Evolutionary conservation across 2,797 vertebrate species (phyloP).

Genomic region (Coregonus suidteri): DNA sequence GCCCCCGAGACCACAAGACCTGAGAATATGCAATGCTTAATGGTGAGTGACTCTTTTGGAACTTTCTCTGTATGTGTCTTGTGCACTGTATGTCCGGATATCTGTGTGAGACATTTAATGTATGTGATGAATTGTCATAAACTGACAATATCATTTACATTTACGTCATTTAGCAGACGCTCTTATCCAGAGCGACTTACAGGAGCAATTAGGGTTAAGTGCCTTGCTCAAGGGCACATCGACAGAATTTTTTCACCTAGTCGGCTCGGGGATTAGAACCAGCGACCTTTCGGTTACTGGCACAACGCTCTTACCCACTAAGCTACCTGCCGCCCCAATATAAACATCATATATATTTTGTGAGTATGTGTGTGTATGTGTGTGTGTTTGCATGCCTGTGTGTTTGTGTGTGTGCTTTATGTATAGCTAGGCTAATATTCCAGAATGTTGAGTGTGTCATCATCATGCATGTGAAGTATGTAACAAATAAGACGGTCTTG

Average conservation of each 20-base stretch:
- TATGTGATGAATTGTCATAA: too few species aligned
- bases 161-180: too few species aligned
- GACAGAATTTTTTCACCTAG: too few species aligned
- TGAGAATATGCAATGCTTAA: conserved; percentile 80
- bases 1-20: conserved; percentile 67
- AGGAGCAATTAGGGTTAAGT: too few species aligned
- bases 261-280: too few species aligned
- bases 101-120: conserved; percentile 10
- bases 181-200: too few species aligned
- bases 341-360: neutral
- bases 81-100: neutral
- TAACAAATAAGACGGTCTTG: conserved; percentile 25
- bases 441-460: conserved; percentile 26
- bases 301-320: too few species aligned
- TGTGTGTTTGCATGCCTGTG: neutral
- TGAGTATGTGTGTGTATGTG: conserved; percentile 7
- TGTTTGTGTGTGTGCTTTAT: neutral
- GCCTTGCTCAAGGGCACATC: too few species aligned
- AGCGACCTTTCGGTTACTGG: too few species aligned
- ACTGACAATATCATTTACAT: too few species aligned
- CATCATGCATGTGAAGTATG: conserved; percentile 62
- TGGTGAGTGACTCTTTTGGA: conserved; percentile 75
- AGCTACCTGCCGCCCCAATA: too few species aligned
- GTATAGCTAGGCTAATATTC: neutral
- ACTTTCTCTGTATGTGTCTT: conserved; percentile 11